Base-by-base conservation (phyloP, 2,797 vertebrate species). In the Cuculus canorus region DNA sequence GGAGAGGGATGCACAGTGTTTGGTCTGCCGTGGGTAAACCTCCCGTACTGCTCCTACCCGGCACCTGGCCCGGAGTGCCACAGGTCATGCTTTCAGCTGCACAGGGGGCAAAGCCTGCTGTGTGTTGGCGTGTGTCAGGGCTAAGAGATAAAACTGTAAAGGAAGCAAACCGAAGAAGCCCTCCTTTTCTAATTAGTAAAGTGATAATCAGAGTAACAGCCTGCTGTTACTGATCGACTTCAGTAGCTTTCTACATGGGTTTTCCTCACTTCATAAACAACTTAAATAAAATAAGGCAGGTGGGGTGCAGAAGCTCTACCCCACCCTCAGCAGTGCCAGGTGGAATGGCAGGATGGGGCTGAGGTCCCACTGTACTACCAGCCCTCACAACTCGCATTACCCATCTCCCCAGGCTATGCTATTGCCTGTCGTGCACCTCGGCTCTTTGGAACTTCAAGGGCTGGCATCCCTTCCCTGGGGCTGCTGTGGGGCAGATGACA, bases 321-420 rank as follows among this genome's bases (percentile, higher is more conserved):
- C 61, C 23, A 21, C 50, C 37, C 63, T 2, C 47, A 11, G 39
- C 78, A 5, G 39, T 10, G 39, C 52, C 7, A 2, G 32, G 52
- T 5, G 2, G 39, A 39, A 70, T 0, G 0, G 25, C 39, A 7
- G 73, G 33, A 47, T 5, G 43, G n/a, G 50, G 54, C n/a, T 19
- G 66, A 71, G 50, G 28, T 63, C 61, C 60, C 48, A 5, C 2
- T 13, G 28, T 32, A 28, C 76, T 41, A 48, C 43, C 82, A 4
- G 1, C 16, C 28, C 1, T 1, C 13, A 2, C 21, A 35, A 25
- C 50, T 54, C 39, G n/a, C 2, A 1, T 8, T 18, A 17, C 45
- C 19, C 11, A 43, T 47, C 47, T 17, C 47, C 17, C 47, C 47
- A 10, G 47, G 47, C 15, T 15, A 43, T 45, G 43, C 43, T 45